These are phyloP conservation scores for Chromobotia macracanthus DNA, from an alignment of 2,797 vertebrate species.

Conservation along the genomic window DNA sequence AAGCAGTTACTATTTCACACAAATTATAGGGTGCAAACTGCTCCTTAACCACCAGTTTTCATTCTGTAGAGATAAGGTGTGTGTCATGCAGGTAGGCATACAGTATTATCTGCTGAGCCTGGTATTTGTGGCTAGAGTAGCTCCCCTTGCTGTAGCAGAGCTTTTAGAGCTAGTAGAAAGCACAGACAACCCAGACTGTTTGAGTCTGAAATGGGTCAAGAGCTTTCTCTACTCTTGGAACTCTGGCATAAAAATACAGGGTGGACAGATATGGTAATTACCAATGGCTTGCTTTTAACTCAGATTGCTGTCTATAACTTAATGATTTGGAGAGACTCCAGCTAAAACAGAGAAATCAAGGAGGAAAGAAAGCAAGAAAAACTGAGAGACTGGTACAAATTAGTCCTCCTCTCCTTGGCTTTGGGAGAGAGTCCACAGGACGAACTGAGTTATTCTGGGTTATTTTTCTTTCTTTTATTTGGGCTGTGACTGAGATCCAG, in stretches of 20 bases:
- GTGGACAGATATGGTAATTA: slow-evolving; percentile 56
- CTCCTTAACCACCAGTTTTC: slow-evolving; percentile 49
- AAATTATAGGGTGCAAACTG: slow-evolving; percentile 57
- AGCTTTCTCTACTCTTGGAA: slow-evolving; percentile 51
- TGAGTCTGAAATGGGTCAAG: slow-evolving; percentile 63
- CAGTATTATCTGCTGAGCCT: slow-evolving; percentile 49
- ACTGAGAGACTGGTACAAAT: slow-evolving; percentile 61
- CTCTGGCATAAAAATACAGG: slow-evolving; percentile 50
- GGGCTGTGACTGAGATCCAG: slow-evolving; percentile 95
- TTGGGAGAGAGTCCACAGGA: slow-evolving; percentile 70
- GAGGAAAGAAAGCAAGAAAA: slow-evolving; percentile 50
- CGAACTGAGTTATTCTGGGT: slow-evolving; percentile 82
- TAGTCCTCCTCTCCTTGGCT: slow-evolving; percentile 67
- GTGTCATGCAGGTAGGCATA: slow-evolving; percentile 8
- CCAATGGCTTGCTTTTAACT: slow-evolving; percentile 44
- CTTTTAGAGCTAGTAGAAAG: slow-evolving; percentile 55
- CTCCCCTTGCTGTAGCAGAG: slow-evolving; percentile 45
- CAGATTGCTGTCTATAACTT: slow-evolving; percentile 9
- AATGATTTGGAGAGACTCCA: slow-evolving; percentile 5
- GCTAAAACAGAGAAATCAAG: slow-evolving; percentile 10
- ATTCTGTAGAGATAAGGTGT: slow-evolving; percentile 11
- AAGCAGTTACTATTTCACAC: slow-evolving; percentile 32
- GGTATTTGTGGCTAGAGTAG: slow-evolving; percentile 44
- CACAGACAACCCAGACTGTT: slow-evolving; percentile 52
- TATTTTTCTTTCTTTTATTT: slow-evolving; percentile 98